Base-by-base conservation (phyloP, 2,888 invertebrate species). In the Zhuqinia jingwanae region DNA sequence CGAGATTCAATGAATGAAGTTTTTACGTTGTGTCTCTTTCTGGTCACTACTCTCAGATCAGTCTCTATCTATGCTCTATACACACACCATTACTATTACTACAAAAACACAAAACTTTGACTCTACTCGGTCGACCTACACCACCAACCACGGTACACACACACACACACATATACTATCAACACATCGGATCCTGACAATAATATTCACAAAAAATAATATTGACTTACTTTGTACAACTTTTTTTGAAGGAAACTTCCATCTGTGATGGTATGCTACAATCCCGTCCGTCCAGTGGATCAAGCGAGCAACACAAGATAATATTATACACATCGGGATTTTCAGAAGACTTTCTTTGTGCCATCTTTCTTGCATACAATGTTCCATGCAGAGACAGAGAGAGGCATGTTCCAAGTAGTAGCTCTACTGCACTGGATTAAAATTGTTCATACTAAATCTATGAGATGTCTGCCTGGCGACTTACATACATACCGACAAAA, bases 291-390 rank as follows among this genome's bases (percentile, higher is more conserved):
- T n/a, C n/a, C n/a, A n/a, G n/a, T n/a, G n/a, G n/a, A n/a, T n/a
- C n/a, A n/a, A n/a, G n/a, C n/a, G n/a, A n/a, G n/a, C n/a, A n/a
- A n/a, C n/a, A n/a, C n/a, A n/a, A n/a, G n/a, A n/a, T n/a, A n/a
- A n/a, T n/a, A n/a, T n/a, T n/a, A n/a, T 22, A 10, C 42, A 45
- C 42, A 60, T 78, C 78, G 78, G 22, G 58, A 63, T 78, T 63
- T 30, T 47, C n/a, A 45, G 15, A 22, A 60, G 25, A 50, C 60
- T 60, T 78, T 60, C 63, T 47, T 45, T 78, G 42, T 78, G 78
- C 78, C 78, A 78, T 78, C 78, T 78, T 78, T 47, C 78, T n/a
- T n/a, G n/a, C n/a, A 78, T 45, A 8, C 11, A 1, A 13, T 45
- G 8, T 45, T 68, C 20, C 36, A 58, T 13, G 45, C 13, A 68